Base-by-base conservation (phyloP, 1,140 invertebrate species). In the Drosophila neocordata region DNA sequence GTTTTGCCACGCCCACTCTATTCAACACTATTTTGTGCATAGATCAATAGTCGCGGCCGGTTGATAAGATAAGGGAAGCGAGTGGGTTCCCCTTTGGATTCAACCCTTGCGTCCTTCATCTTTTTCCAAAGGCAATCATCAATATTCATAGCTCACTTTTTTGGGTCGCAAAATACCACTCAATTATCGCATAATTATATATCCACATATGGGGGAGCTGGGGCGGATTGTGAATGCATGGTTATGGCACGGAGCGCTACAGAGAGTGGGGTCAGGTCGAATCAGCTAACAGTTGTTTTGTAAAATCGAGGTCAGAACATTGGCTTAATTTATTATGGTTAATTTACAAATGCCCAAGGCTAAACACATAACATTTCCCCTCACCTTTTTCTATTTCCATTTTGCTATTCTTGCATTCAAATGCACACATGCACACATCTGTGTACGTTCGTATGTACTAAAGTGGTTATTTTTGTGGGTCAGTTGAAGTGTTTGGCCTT, bases 341-440 rank as follows among this genome's bases (percentile, higher is more conserved):
- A 88, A 88, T 83, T 83, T 88, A 67, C 84, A 83, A 83, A 73
- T 53, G 69, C 75, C 75, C 53, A 87, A 82, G 83, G 78, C 75
- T 82, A 61, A 12, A 27, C 78, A 52, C 60, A 67, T 24, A 69
- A 37, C 67, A 34, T 22, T 53, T 53, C 27, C 12, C 12, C 7
- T 38, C n/a, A 20, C 24, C n/a, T 13, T 20, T 5, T 44, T 13
- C 2, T 18, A 11, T 18, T 9, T 4, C 11, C 9, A 20, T 4
- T 15, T 41, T 20, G 9, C 41, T 9, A 4, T 59, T 41, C 58
- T 41, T 64, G 60, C 77, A 77, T 71, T 77, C 27, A 65, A 37
- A 13, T 34, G 51, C 24, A 3, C 20, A 15, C 60, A 52, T 20
- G 44, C 35, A 18, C 41, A 48, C 41, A 48, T 24, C 2, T 24